Base-by-base conservation (phyloP, 2,888 invertebrate species). In the Siphonodentalium dalli region DNA sequence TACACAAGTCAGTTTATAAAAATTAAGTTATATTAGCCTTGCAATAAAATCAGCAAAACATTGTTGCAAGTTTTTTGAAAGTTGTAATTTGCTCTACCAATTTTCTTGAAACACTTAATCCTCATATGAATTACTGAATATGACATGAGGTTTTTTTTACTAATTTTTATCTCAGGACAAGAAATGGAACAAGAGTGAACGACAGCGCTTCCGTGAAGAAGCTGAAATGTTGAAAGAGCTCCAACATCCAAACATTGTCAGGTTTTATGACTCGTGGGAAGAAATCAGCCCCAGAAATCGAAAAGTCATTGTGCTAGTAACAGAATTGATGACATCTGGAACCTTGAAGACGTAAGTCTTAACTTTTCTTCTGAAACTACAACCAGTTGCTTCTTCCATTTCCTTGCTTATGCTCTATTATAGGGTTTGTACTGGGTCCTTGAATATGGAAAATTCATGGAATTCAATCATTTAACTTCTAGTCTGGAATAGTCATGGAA, bases 141-240 rank as follows among this genome's bases (percentile, higher is more conserved):
- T 18, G 31, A 33, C 15, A 27, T 42, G 18, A 18, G 15, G 26
- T 34, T 20, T 20, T 45, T 34, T 42, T 21, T 26, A 20, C 4
- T 35, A 38, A 46, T 13, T 41, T 23, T 33, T 13, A 35, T 66
- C 68, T 31, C 56, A 76, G 76, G 76, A 98, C 84, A 96, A 95
- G 85, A 96, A 98, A 84, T 86, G 98, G 63, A 96, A 94, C 83
- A 96, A 95, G 83, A 91, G 81, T 41, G 99, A 99, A 84, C 87
- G 97, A 43, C 90, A 93, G 72, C 87, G 98, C 52, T 82, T 82
- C 61, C 71, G 76, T 48, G 81, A 82, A 63, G 82, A 82, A 81
- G 98, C 98, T 1, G 98, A 98, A 82, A 98, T 99, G 98, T 83
- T 99, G 74, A 99, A 99, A 85, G 96, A 96, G 70, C 87, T 99